Evolutionary conservation across 2,113 vertebrate genomes (phyloP).

Genomic region (Syngnathus floridae): DNA sequence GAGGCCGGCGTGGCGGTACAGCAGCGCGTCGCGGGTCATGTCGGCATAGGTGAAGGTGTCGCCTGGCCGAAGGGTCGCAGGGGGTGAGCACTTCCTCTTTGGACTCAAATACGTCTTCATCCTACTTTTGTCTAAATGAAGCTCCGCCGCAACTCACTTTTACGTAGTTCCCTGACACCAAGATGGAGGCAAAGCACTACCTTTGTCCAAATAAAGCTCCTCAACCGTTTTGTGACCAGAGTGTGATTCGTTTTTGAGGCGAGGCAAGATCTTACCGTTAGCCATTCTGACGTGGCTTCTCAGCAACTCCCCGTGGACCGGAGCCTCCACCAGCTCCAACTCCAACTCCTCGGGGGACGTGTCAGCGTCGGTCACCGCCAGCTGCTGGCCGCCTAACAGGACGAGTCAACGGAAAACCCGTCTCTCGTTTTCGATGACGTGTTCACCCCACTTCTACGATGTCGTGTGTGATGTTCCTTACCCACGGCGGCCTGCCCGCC

Average conservation of each 20-base stretch:
- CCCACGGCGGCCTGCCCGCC: constrained; percentile 81
- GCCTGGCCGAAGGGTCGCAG: constrained; percentile 61
- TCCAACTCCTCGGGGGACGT: constrained; percentile 79
- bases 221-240: neutral
- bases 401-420: too few relatives aligned
- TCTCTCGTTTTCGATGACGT: too few relatives aligned
- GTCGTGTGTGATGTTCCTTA: constrained; percentile 51
- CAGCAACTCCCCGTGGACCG: constrained; percentile 74
- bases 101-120: too few relatives aligned
- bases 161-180: neutral
- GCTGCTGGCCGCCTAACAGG: constrained; percentile 71
- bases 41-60: constrained; percentile 87
- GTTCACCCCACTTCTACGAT: too few relatives aligned
- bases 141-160: neutral
- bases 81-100: too few relatives aligned
- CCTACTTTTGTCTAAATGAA: neutral
- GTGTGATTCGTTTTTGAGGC: neutral
- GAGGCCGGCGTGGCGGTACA: constrained; percentile 80
- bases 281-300: constrained; percentile 70
- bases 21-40: constrained; percentile 74
- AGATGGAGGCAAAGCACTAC: neutral
- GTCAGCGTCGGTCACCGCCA: constrained; percentile 74
- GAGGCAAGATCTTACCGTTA: constrained; percentile 66
- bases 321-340: constrained; percentile 86
- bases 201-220: neutral